phyloP scores from a whole-genome alignment of 2,797 vertebrate species.

The Tapera naevia region DNA sequence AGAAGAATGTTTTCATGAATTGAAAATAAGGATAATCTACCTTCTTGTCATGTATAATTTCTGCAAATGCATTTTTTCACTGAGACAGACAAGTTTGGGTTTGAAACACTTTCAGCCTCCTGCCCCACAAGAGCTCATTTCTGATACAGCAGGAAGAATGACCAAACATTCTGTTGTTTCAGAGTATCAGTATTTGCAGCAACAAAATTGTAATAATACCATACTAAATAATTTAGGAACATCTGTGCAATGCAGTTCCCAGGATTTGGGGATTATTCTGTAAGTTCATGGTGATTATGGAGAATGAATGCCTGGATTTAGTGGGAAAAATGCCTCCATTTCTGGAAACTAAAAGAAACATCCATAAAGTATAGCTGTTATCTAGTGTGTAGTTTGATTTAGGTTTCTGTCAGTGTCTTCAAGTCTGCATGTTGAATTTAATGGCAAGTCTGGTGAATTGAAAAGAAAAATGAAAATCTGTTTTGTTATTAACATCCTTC shows the following conservation, averaged over 20 bases:
- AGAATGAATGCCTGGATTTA: not conserved
- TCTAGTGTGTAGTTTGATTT: not conserved
- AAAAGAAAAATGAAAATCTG: not conserved
- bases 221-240: constrained; percentile 59
- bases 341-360: not conserved
- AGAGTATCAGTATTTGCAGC: not conserved
- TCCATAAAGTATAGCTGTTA: not conserved
- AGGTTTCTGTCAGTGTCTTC: not conserved
- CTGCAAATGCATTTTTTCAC: constrained; percentile 4
- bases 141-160: constrained; percentile 9
- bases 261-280: not conserved
- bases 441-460: fast-evolving
- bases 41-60: constrained; percentile 18
- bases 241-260: constrained; percentile 34
- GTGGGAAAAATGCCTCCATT: not conserved
- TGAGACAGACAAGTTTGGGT: not conserved
- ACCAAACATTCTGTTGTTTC: not conserved
- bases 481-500: not conserved
- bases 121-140: not conserved
- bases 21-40: constrained; percentile 17
- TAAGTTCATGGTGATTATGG: not conserved
- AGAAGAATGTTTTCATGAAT: not conserved
- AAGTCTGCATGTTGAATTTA: not conserved
- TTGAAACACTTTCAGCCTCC: not conserved
- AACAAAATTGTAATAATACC: constrained; percentile 46